phyloP scores from a whole-genome alignment of 2,113 vertebrate genomes.

The Pachyramphus minor region DNA sequence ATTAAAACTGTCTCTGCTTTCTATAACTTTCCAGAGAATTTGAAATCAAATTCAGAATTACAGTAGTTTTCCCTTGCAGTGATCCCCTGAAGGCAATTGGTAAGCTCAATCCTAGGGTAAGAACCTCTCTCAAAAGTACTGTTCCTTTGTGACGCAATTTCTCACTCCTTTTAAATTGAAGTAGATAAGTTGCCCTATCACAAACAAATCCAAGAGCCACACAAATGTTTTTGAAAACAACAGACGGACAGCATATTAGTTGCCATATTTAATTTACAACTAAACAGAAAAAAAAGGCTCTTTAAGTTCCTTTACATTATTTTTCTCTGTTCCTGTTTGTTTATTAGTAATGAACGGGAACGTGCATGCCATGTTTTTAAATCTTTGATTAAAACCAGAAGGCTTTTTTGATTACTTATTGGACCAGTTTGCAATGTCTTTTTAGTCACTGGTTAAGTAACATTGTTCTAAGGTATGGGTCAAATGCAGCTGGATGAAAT shows the following conservation, averaged over 20 bases:
- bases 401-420: not conserved
- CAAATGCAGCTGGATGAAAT: not conserved
- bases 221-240: not conserved
- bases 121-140: not conserved
- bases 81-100: not conserved
- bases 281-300: not conserved
- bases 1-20: not conserved
- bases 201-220: not conserved
- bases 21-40: not conserved
- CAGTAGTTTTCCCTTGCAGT: not conserved
- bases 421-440: not conserved
- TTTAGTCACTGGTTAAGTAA: not conserved
- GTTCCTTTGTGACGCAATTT: not conserved
- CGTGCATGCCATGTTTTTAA: not conserved
- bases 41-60: not conserved
- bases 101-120: not conserved
- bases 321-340: not conserved
- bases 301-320: not conserved
- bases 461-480: fast-evolving
- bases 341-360: not conserved
- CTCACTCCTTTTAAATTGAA: not conserved
- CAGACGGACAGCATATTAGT: not conserved
- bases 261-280: not conserved
- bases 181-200: not conserved
- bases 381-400: not conserved